Base-by-base conservation (phyloP, 2,797 vertebrate species). In the Mus caroli region DNA sequence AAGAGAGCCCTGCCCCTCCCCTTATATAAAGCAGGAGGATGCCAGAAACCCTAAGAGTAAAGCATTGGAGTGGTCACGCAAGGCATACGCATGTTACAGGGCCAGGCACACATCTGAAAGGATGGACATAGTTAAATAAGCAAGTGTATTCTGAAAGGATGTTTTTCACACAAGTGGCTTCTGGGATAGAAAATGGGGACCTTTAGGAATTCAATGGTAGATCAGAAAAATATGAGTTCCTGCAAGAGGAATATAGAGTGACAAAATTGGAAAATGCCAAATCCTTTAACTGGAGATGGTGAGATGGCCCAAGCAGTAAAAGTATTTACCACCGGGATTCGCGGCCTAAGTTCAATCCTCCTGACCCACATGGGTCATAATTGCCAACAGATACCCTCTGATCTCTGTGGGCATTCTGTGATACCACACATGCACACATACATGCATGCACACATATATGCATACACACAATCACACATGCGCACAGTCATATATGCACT, bases 11-110 rank as follows among this genome's bases (percentile, higher is more conserved):
- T 0, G 5, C 28, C 50, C 50, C 50, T 50, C 10, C 50, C 50
- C 50, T 93, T 62, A 54, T 46, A 71, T 22, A 90, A 90, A 86
- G 28, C 14, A 82, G 62, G 60, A 88, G 40, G 58, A 2, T 12
- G 60, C 11, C 67, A 95, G 62, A 94, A 95, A 58, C 40, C 71
- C 62, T 64, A 73, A 90, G 40, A 62, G 26, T 56, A 88, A 71
- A 40, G 82, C 50, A 58, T 82, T 79, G 4, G 22, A 58, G 40
- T 17, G 4, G 54, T 28, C 73, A 80, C 92, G 67, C 52, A 46
- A 92, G 93, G 6, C 20, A 3, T 50, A 12, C 75, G 15, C 26
- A 52, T 64, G 56, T 73, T 79, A 88, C 69, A 92, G 67, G 17
- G 2, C 43, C 62, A 90, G 52, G 34, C 60, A 50, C n/a, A 52